Evolutionary conservation across 2,113 vertebrate genomes (phyloP).

Genomic region (Muntiacus reevesi): DNA sequence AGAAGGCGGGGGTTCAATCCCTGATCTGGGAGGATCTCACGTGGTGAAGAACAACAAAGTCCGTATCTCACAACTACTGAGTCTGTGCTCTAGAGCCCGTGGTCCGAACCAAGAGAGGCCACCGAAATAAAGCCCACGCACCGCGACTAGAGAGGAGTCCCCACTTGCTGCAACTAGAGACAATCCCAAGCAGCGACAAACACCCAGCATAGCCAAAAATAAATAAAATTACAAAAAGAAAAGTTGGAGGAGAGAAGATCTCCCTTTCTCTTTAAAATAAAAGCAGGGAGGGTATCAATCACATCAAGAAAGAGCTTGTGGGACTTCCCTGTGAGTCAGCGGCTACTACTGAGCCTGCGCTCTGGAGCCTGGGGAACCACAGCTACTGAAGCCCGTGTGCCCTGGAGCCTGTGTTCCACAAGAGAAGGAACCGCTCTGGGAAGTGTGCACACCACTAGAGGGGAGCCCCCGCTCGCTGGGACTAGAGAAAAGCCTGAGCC

Average conservation of each 20-base stretch:
- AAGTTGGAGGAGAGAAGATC: neutral
- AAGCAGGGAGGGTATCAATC: neutral
- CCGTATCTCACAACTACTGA: neutral
- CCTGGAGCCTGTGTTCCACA: neutral
- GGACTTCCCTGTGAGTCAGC: neutral
- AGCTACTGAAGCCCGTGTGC: neutral
- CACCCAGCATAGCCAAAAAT: neutral
- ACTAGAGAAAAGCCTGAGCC: neutral
- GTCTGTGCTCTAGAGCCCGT: neutral
- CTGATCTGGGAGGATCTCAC: neutral
- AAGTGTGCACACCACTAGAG: neutral
- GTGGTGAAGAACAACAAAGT: neutral
- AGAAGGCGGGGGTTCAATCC: neutral
- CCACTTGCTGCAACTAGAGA: neutral
- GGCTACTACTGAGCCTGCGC: neutral
- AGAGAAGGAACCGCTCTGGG: neutral
- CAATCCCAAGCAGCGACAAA: neutral
- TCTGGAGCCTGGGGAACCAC: neutral
- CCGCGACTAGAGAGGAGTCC: neutral
- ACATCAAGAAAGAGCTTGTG: neutral
- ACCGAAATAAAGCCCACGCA: neutral
- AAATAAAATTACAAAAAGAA: neutral
- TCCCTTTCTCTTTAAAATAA: neutral
- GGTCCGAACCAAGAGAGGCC: neutral
- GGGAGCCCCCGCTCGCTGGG: fast-evolving